phyloP scores from a whole-genome alignment of 2,113 vertebrate genomes.

The Bos taurus region DNA sequence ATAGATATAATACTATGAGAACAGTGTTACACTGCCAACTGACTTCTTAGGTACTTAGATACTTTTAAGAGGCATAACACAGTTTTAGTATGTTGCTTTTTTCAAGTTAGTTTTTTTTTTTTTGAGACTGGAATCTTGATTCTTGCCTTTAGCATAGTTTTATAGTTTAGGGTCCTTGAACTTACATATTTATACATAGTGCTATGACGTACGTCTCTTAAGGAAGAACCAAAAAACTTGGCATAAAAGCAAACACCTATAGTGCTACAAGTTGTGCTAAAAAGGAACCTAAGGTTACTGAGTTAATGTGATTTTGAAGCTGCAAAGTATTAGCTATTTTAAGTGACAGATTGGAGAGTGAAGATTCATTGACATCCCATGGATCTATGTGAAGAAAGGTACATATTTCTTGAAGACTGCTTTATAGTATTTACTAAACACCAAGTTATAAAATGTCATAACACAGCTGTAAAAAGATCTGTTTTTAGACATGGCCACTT shows the following conservation, averaged over 20 bases:
- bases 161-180: conserved; percentile 6
- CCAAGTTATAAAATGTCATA: conserved; percentile 68
- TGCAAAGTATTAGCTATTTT: conserved; percentile 37
- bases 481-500: conserved; percentile 46
- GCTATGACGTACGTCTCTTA: not conserved
- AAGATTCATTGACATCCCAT: conserved; percentile 62
- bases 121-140: conserved; percentile 27
- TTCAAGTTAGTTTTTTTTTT: conserved; percentile 17
- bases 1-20: not conserved
- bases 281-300: conserved; percentile 39
- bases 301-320: conserved; percentile 42
- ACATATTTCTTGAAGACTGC: conserved; percentile 34
- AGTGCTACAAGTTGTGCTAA: conserved; percentile 43
- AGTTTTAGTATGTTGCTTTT: conserved; percentile 8
- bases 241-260: conserved; percentile 27
- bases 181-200: not conserved
- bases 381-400: conserved; percentile 48
- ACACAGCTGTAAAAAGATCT: conserved; percentile 34
- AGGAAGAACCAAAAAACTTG: conserved; percentile 4
- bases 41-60: not conserved
- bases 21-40: conserved; percentile 12
- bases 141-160: conserved; percentile 32
- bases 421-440: conserved; percentile 56
- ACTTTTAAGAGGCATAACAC: conserved; percentile 30
- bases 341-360: conserved; percentile 56